Percentiles rank a stretch among this genome's conserved stretches.
These are phyloP conservation scores for Melikaiella ostensackeni DNA, from an alignment of 2,888 invertebrate genomes.

Conservation along the genomic window DNA sequence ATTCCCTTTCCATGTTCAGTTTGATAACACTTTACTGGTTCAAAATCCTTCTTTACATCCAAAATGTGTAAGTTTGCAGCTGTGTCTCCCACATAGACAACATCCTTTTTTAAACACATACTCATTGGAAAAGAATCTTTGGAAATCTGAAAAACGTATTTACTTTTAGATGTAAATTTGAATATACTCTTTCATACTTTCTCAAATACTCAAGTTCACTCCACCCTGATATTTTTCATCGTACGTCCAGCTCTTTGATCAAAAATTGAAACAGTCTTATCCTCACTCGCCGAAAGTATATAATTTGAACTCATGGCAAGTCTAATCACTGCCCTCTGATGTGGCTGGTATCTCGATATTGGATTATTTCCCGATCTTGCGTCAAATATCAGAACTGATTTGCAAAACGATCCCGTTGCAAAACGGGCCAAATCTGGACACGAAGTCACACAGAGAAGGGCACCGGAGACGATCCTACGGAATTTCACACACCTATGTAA, in stretches of 20 bases:
- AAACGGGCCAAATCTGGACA: slow-evolving; percentile 77
- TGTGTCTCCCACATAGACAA: slow-evolving; percentile 69
- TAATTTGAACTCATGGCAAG: slow-evolving; percentile 75
- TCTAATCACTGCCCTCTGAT: slow-evolving; percentile 79
- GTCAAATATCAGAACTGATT: slow-evolving; percentile 80
- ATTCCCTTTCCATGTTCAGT: slow-evolving; percentile 69
- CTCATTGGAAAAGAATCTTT: slow-evolving; percentile 70
- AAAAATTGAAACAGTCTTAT: slow-evolving; percentile 80
- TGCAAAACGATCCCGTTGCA: slow-evolving; percentile 80
- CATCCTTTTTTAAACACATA: slow-evolving; percentile 63
- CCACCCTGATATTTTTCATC: slow-evolving; percentile 69
- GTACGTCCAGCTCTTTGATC: slow-evolving; percentile 79
- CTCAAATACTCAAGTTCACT: neutral
- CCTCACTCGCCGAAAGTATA: slow-evolving; percentile 81
- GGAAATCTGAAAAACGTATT: slow-evolving; percentile 62
- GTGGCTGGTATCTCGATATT: slow-evolving; percentile 78
- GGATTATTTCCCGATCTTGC: slow-evolving; percentile 76
- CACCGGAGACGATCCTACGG: slow-evolving; percentile 78
- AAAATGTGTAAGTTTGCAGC: slow-evolving; percentile 66
- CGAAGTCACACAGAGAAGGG: slow-evolving; percentile 79
- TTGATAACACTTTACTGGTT: slow-evolving; percentile 64
- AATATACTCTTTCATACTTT: too few relatives aligned
- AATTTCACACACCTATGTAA: slow-evolving; percentile 23
- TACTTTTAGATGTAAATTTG: too few relatives aligned
- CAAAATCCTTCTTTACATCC: slow-evolving; percentile 65